These are phyloP conservation scores for Martes martes DNA, from an alignment of 2,113 vertebrate species.

Conservation along the genomic window DNA sequence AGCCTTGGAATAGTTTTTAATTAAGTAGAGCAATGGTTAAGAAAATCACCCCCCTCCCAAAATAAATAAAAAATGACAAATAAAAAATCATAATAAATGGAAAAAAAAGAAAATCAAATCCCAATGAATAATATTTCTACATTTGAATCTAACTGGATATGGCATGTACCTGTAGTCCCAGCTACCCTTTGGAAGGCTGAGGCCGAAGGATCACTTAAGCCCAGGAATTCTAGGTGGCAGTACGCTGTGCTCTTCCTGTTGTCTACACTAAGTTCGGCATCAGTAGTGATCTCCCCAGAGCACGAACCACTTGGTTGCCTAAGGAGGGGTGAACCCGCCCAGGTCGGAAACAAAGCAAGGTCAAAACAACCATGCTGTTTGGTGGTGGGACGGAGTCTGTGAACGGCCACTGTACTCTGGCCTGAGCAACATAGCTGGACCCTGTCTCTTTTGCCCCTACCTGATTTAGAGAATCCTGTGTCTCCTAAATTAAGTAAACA, in stretches of 20 bases:
- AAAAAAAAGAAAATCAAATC: neutral
- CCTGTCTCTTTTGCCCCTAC: neutral
- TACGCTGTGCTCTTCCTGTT: neutral
- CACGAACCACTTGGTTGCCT: neutral
- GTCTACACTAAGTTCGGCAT: neutral
- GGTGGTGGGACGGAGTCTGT: neutral
- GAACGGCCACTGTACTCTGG: neutral
- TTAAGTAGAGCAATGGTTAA: neutral
- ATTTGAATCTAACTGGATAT: neutral
- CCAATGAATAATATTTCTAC: neutral
- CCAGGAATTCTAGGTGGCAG: neutral
- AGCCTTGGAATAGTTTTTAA: neutral
- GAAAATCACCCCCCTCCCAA: neutral
- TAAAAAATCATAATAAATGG: no score
- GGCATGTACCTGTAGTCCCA: neutral
- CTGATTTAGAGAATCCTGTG: neutral
- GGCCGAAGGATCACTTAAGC: neutral
- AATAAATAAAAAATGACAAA: no score
- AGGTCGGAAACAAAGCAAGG: neutral
- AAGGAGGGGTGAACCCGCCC: neutral
- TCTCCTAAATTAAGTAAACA: neutral
- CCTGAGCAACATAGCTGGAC: neutral
- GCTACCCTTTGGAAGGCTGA: neutral
- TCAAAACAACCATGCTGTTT: neutral
- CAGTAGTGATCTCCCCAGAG: neutral